Base-by-base conservation (phyloP, 1,140 invertebrate species). In the Chrysoperla carnea region DNA sequence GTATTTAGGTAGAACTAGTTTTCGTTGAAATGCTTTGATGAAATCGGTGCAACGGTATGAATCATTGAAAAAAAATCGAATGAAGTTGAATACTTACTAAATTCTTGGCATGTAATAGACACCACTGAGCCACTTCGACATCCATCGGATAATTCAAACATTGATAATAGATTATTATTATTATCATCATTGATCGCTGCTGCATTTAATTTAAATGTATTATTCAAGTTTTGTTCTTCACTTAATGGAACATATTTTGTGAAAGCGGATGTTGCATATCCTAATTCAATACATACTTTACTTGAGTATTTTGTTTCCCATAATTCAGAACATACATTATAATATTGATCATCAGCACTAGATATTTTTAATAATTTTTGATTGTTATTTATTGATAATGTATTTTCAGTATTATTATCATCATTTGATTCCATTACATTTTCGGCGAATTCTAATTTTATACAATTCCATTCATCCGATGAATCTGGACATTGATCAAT, bases 391-490 rank as follows among this genome's bases (percentile, higher is more conserved):
- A 50, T 41, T 39, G 46, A 6, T 12, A 28, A 31, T n/a, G 27
- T 29, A n/a, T 15, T 11, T 7, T 29, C 40, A 31, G 7, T 33
- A n/a, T 41, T 28, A 29, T 29, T 39, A 37, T n/a, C 27, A 40
- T 33, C 29, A 28, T 13, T 36, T 6, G 37, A 23, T 1, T 43
- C 29, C 27, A 37, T 37, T 6, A 15, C 31, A 12, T 14, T 29
- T 8, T 9, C 41, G 8, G 14, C n/a, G 2, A 43, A 36, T 48
- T 14, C 31, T 17, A 47, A 46, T 38, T 46, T 43, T 7, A 71
- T 50, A 47, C 75, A 77, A 40, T 66, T 55, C 66, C 73, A 75
- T 60, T 79, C 76, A 49, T 79, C 76, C 2, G 73, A 77, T 33
- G 58, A 59, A 52, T 78, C 75, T 2, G 70, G 63, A 50, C 76